Evolutionary conservation across 2,113 vertebrate species (phyloP), one percentile per base, ranked within the genome.

Genomic region (Solea solea): DNA sequence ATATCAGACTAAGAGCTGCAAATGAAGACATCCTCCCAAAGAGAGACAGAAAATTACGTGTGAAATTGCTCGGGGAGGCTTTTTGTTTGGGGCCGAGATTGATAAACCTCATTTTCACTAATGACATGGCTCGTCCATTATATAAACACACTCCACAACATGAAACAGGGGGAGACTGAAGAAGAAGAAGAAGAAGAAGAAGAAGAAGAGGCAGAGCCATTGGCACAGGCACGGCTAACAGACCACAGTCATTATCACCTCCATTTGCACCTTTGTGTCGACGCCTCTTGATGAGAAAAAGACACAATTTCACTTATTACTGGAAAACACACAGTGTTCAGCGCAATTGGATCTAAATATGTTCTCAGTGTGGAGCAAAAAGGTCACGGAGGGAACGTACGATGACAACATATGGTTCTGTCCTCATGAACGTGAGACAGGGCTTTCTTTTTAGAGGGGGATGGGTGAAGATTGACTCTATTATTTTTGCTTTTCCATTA

Each of bases 401-500:
- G 60, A 77, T 55, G 69, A 80, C 80, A 89, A 66, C 88, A 91
- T 87, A 91, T 90, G 84, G 86, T 69, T 76, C 65, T 83, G 58
- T 76, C 74, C 68, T 61, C 60, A 67, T 69, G 72, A 60, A 74
- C 73, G 68, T 55, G 52, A 85, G 67, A 61, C 52, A 11, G 34
- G 34, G 53, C 52, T 76, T 51, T 77, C 9, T 44, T 62, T 48
- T 62, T 59, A 12, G 9, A 48, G 39, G 67, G 45, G 48, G 28
- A n/a, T 66, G 27, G 57, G 56, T 50, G 34, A 34, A 34, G 34
- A 21, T 21, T 21, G 21, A 21, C 21, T 21, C n/a, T n/a, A n/a
- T n/a, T 21, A 21, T 21, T 21, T 21, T 21, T 21, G 21, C 21
- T 21, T 21, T 21, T 21, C 21, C 21, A 21, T 21, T 21, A 21